Percentiles rank a stretch among this genome's conserved stretches.
These are phyloP conservation scores for Arrhopalites spinosus DNA, from an alignment of 2,888 invertebrate genomes.

Conservation along the genomic window DNA sequence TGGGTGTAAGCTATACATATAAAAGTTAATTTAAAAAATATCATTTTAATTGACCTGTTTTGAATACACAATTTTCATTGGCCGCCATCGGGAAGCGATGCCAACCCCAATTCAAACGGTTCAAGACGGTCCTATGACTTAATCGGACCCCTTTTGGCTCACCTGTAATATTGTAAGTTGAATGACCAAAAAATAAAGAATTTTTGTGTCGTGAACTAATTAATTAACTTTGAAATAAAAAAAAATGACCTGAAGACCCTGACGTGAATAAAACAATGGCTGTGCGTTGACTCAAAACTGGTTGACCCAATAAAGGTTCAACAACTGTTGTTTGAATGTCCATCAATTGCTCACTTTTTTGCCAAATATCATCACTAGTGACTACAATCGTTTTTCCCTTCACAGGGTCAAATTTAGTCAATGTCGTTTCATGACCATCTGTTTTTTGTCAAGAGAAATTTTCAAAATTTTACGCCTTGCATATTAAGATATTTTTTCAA, in stretches of 20 bases:
- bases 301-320: constrained; percentile 10
- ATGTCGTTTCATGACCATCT: constrained; percentile 65
- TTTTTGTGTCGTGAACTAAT: no score
- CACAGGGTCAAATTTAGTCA: constrained; percentile 49
- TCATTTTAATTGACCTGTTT: no score
- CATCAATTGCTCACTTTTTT: neutral
- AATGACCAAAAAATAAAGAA: no score
- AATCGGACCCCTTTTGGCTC: constrained; percentile 69
- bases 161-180: constrained; percentile 10
- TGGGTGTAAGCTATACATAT: no score
- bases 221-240: no score
- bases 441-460: no score
- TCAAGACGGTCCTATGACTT: constrained; percentile 72
- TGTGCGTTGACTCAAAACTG: constrained; percentile 60
- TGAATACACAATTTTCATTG: constrained; percentile 79
- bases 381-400: constrained; percentile 35
- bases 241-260: no score
- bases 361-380: constrained; percentile 29
- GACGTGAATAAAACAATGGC: constrained; percentile 81
- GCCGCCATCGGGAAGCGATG: constrained; percentile 74
- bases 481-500: no score
- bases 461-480: no score
- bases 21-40: no score
- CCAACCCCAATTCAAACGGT: constrained; percentile 89
- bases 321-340: neutral